Evolutionary conservation across 1,140 invertebrate species (phyloP), one percentile per base, ranked within the genome.

Genomic region (Drosophila varians): DNA sequence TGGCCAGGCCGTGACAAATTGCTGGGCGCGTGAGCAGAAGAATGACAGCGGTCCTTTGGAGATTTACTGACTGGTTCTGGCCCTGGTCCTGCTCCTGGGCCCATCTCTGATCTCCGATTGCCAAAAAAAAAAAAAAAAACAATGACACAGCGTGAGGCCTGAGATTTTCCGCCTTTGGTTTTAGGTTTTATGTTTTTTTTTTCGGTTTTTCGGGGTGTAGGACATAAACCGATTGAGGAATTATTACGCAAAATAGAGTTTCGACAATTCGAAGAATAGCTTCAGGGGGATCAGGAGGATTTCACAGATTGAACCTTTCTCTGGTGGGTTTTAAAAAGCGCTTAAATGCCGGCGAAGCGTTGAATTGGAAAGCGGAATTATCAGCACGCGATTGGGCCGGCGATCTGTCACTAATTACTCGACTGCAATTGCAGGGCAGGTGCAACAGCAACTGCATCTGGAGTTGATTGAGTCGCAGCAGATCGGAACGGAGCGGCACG

Each of bases 351-450:
- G 38, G 6, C 28, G 48, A 66, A 68, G 79, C 79, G 74, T 82
- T 87, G 74, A 48, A 73, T 68, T 75, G 65, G 73, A 83, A 76
- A 64, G 73, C 54, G 54, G 55, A 68, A 87, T 87, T 88, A 78
- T 54, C 74, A 82, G 83, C 82, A 87, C 82, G 82, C 82, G 80
- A 86, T 87, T 86, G 68, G 65, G 64, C 46, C 82, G 88, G 40
- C 83, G 83, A 80, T 65, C 83, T 87, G 82, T 87, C 86, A 87
- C 82, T 87, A 87, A 87, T 87, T 87, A 88, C 65, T 64, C 60
- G 28, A 28, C 56, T 38, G 56, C 60, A 64, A 64, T 64, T 64
- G 60, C 56, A 21, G 56, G 42, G 60, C 60, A 64, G 60, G 60
- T 75, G 74, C 72, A 65, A 53, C 61, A 51, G 49, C 40, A 19